Conservation (phyloP, 2,888 invertebrate species). For the Timandra comae region DNA sequence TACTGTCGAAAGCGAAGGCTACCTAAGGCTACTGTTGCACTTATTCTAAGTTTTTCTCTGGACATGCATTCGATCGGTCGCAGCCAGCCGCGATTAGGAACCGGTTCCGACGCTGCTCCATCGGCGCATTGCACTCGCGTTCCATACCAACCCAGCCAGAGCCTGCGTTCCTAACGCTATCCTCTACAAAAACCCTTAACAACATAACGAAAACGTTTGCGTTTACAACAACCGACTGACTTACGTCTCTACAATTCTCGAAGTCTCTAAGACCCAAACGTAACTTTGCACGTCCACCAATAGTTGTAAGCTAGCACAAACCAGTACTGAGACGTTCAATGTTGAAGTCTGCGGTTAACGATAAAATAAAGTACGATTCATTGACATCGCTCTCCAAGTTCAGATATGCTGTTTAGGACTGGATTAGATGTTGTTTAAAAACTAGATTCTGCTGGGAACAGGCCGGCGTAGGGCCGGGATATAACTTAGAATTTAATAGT, state of each 20-base stretch:
- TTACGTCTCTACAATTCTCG: slow-evolving; percentile 15
- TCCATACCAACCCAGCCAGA: neutral
- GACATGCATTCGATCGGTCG: slow-evolving; percentile 14
- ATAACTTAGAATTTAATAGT: too few species aligned
- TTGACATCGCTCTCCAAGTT: slow-evolving; percentile 58
- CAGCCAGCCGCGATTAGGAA: slow-evolving; percentile 57
- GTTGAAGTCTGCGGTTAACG: slow-evolving; percentile 37
- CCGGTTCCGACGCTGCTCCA: slow-evolving; percentile 51
- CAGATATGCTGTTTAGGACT: slow-evolving; percentile 52
- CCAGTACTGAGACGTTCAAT: slow-evolving; percentile 4
- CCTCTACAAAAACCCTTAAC: slow-evolving; percentile 23
- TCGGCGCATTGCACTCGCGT: slow-evolving; percentile 51
- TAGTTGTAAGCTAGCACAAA: too few species aligned
- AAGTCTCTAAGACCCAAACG: neutral
- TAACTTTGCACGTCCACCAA: too few species aligned
- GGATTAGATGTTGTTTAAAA: slow-evolving; percentile 34
- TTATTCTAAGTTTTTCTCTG: slow-evolving; percentile 64
- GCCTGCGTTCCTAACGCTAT: slow-evolving; percentile 12
- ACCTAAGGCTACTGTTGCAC: slow-evolving; percentile 34
- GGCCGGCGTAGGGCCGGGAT: neutral
- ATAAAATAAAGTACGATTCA: slow-evolving; percentile 58
- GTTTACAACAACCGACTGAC: slow-evolving; percentile 26
- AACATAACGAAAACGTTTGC: slow-evolving; percentile 38
- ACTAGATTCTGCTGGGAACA: slow-evolving; percentile 28
- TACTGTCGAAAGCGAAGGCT: too few species aligned